Conservation (phyloP, 2,888 invertebrate genomes). For the Macropis europaea region DNA sequence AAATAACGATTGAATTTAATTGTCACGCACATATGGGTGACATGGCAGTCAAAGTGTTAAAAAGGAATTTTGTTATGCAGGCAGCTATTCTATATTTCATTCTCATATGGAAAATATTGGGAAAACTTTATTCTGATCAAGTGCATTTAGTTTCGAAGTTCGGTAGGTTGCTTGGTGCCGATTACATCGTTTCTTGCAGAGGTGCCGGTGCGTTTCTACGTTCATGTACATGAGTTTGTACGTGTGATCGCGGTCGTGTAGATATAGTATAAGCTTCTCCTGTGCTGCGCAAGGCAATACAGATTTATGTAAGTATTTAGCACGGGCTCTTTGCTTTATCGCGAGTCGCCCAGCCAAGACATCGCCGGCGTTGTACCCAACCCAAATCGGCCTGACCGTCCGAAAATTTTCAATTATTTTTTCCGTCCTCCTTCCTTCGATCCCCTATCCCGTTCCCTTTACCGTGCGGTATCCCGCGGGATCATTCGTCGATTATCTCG, state of each 20-base stretch:
- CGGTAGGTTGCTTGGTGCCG: conserved; percentile 14
- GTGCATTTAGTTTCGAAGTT: conserved; percentile 27
- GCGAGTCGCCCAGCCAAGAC: conserved; percentile 78
- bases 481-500: conserved; percentile 48
- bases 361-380: conserved; percentile 46
- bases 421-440: conserved; percentile 34
- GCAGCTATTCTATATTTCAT: no score
- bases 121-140: not conserved
- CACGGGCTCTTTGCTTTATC: conserved; percentile 79
- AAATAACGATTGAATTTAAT: no score
- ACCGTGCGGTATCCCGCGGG: conserved; percentile 27
- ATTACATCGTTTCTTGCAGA: conserved; percentile 41
- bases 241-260: conserved; percentile 46
- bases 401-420: conserved; percentile 70
- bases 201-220: conserved; percentile 21
- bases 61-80: no score
- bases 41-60: no score
- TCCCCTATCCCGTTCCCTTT: conserved; percentile 6
- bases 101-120: no score
- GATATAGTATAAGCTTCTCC: conserved; percentile 73
- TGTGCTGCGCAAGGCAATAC: conserved; percentile 78
- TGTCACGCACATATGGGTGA: no score
- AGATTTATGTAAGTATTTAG: conserved; percentile 81
- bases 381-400: conserved; percentile 53
- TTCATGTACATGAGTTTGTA: conserved; percentile 31